A percentile compares a stretch with the other conserved stretches of the same genome.
Evolutionary conservation across 2,113 vertebrate genomes (phyloP).

Genomic region (Podocnemis expansa): DNA sequence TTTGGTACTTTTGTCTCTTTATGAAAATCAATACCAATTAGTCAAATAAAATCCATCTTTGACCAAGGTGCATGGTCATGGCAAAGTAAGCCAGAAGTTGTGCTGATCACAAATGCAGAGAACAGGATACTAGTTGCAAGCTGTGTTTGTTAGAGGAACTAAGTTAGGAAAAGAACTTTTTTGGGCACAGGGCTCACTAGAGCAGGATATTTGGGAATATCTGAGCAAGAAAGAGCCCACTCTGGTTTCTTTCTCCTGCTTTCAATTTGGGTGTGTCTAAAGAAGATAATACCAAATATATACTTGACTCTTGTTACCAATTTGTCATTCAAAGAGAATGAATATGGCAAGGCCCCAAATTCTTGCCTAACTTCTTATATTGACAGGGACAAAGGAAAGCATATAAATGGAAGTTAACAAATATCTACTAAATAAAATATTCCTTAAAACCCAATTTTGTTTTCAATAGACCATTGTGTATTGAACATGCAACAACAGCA

Average conservation of each 20-base stretch:
- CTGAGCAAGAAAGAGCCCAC: background rate
- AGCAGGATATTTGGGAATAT: background rate
- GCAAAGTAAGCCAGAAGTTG: background rate
- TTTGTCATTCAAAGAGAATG: background rate
- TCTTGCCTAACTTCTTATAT: accelerated
- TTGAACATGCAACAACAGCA: background rate
- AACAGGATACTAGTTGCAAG: background rate
- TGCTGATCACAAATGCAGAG: background rate
- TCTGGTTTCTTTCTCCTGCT: background rate
- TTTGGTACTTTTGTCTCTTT: background rate
- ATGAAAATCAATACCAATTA: background rate
- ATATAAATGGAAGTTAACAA: background rate
- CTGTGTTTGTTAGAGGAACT: background rate
- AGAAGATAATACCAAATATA: background rate
- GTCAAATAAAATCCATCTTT: background rate
- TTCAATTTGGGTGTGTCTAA: background rate
- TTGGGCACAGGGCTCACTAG: accelerated
- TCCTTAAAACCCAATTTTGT: background rate
- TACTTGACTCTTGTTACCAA: accelerated
- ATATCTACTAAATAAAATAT: background rate
- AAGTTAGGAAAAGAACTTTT: background rate
- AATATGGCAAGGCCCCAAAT: background rate
- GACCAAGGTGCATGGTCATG: background rate
- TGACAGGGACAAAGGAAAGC: background rate
- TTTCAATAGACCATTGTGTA: background rate